Evolutionary conservation across 2,888 invertebrate genomes (phyloP).

Genomic region (Tipula unca): DNA sequence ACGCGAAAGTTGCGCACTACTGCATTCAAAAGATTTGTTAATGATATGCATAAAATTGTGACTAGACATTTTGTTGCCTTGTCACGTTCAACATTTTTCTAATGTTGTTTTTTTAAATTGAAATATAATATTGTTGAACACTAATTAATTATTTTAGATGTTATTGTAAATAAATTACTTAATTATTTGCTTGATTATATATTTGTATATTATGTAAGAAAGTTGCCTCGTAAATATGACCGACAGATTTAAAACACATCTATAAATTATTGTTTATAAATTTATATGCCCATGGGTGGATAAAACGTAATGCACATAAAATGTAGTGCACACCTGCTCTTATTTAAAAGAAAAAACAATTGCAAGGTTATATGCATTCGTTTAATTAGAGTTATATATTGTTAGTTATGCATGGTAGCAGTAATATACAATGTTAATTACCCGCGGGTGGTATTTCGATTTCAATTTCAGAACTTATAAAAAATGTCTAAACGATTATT

Average conservation of each 20-base stretch:
- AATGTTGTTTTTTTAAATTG: neutral
- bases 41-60: conserved; percentile 8
- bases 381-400: no score
- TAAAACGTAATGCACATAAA: neutral
- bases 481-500: no score
- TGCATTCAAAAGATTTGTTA: neutral
- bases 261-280: neutral
- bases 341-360: no score
- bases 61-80: neutral
- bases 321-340: neutral
- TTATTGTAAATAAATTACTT: neutral
- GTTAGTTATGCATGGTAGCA: no score
- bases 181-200: neutral
- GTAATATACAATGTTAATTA: no score
- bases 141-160: neutral
- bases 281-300: neutral
- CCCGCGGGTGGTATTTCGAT: no score
- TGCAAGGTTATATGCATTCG: no score
- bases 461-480: no score
- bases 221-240: neutral
- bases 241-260: neutral
- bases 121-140: neutral
- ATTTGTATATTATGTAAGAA: neutral
- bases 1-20: neutral
- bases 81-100: neutral